phyloP scores from a whole-genome alignment of 2,113 vertebrate genomes.

The Syngnathus floridae region DNA sequence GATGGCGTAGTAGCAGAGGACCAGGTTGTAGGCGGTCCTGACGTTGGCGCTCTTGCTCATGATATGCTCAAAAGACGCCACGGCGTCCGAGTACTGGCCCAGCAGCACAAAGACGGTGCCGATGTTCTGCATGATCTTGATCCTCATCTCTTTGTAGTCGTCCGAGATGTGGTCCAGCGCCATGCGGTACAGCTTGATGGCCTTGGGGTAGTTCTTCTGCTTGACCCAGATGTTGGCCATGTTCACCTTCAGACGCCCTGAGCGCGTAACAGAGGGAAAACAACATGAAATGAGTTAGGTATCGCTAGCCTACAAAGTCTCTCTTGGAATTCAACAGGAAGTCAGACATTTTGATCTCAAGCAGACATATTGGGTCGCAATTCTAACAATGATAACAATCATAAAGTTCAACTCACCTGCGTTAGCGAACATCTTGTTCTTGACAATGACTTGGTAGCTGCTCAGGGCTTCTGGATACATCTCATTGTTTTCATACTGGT shows the following conservation, averaged over 20 bases:
- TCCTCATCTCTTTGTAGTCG: slow-evolving; percentile 86
- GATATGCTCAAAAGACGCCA: slow-evolving; percentile 89
- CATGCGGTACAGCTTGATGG: slow-evolving; percentile 97
- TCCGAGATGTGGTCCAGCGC: slow-evolving; percentile 93
- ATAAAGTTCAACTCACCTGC: slow-evolving; percentile 73
- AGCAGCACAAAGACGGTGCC: slow-evolving; percentile 87
- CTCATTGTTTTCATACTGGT: slow-evolving; percentile 91
- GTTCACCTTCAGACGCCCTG: slow-evolving; percentile 91
- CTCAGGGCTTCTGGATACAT: slow-evolving; percentile 94
- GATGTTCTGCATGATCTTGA: slow-evolving; percentile 98
- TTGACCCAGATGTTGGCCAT: slow-evolving; percentile 98
- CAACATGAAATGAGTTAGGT: no score
- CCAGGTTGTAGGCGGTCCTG: slow-evolving; percentile 89
- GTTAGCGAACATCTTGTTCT: slow-evolving; percentile 94
- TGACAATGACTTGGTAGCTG: slow-evolving; percentile 93
- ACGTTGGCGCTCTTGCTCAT: slow-evolving; percentile 87
- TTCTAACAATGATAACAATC: no score
- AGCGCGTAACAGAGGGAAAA: neutral
- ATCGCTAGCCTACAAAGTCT: no score
- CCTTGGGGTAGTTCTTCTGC: slow-evolving; percentile 91
- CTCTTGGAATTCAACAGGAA: no score
- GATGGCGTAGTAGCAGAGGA: slow-evolving; percentile 86
- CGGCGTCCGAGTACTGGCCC: slow-evolving; percentile 87
- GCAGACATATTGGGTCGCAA: no score
- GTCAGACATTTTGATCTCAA: no score